phyloP scores from a whole-genome alignment of 2,888 invertebrate genomes.

The Lithophane socia region DNA sequence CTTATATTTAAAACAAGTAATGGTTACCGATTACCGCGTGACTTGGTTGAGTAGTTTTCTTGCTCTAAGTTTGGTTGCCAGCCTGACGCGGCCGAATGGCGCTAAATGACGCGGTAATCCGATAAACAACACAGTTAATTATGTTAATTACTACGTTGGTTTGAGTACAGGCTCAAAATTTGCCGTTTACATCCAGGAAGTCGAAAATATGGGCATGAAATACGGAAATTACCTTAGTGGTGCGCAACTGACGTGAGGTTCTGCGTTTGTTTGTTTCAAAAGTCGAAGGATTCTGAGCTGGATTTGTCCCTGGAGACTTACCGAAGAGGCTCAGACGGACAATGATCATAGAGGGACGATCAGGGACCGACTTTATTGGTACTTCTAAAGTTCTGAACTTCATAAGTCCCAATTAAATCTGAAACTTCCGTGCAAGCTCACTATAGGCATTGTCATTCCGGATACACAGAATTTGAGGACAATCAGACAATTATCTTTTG shows the following conservation, averaged over 20 bases:
- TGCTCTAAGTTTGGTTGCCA: constrained; percentile 39
- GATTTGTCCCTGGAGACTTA: not conserved
- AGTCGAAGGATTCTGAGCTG: not conserved
- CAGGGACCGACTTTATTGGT: not conserved
- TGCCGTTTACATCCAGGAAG: constrained; percentile 38
- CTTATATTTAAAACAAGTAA: constrained; percentile 50
- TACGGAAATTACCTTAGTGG: not conserved
- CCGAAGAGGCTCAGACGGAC: too few species aligned
- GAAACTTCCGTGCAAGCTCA: not conserved
- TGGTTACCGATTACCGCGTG: constrained; percentile 51
- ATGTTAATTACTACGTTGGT: constrained; percentile 40
- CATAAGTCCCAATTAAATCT: not conserved
- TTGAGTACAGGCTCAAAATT: constrained; percentile 30
- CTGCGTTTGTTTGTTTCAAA: not conserved
- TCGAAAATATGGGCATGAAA: not conserved
- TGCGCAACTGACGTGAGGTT: too few species aligned
- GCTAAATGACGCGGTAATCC: constrained; percentile 55
- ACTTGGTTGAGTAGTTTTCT: constrained; percentile 28
- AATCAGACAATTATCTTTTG: not conserved
- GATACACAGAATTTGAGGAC: not conserved
- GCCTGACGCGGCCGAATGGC: constrained; percentile 23
- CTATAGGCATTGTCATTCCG: not conserved
- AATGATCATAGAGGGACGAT: not conserved
- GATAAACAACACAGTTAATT: constrained; percentile 56
- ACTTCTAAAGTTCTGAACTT: not conserved